Evolutionary conservation across 2,888 invertebrate genomes (phyloP).

Genomic region (Rhagium mordax): DNA sequence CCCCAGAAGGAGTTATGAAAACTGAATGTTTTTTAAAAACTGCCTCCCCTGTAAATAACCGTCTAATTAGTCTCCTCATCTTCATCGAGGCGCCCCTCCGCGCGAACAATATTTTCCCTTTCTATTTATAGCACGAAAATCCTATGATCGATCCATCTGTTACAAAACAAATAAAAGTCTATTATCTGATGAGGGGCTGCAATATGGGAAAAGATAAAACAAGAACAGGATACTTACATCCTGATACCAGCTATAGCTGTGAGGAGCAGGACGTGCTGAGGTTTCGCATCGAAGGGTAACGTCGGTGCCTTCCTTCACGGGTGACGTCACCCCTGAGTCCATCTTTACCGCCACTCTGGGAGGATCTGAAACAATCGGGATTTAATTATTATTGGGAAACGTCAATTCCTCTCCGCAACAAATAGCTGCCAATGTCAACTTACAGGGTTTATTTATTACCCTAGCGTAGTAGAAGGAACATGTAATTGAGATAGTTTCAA

Average conservation of each 20-base stretch:
- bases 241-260: slow-evolving; percentile 85
- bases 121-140: slow-evolving; percentile 8
- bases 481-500: neutral
- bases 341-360: slow-evolving; percentile 82
- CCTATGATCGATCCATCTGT: slow-evolving; percentile 23
- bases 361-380: slow-evolving; percentile 78
- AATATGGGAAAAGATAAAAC: slow-evolving; percentile 28
- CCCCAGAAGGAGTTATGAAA: no score
- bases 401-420: neutral
- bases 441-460: neutral
- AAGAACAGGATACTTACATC: slow-evolving; percentile 76
- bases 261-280: slow-evolving; percentile 83
- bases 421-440: neutral
- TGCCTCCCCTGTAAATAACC: no score
- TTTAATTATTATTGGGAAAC: slow-evolving; percentile 13
- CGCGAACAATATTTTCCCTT: neutral
- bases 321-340: slow-evolving; percentile 74
- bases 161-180: slow-evolving; percentile 31
- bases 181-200: slow-evolving; percentile 25
- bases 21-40: no score
- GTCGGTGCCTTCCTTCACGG: slow-evolving; percentile 80
- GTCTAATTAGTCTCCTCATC: neutral
- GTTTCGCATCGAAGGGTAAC: slow-evolving; percentile 85
- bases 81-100: neutral
- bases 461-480: neutral